phyloP scores from a whole-genome alignment of 2,797 vertebrate genomes.

The Chlorospingus semifuscus region DNA sequence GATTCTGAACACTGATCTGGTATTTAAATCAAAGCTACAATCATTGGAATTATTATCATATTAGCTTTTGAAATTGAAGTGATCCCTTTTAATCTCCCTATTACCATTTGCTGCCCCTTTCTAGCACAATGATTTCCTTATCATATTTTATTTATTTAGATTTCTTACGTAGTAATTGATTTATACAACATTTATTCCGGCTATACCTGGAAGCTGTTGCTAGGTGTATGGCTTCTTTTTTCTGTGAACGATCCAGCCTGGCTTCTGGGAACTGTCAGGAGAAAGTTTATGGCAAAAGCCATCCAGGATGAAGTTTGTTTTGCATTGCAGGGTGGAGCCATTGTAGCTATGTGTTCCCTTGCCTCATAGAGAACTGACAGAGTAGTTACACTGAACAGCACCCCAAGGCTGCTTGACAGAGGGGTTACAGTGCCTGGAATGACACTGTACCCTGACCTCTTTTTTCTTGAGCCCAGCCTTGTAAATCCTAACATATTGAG shows the following conservation, averaged over 20 bases:
- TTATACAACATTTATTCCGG: background rate
- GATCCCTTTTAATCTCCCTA: background rate
- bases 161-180: background rate
- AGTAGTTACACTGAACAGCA: background rate
- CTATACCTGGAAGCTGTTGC: background rate
- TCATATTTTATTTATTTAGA: background rate
- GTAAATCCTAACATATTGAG: background rate
- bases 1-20: background rate
- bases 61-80: background rate
- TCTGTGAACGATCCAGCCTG: background rate
- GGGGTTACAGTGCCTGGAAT: background rate
- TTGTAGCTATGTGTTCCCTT: background rate
- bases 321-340: background rate
- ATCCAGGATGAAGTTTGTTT: background rate
- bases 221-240: background rate
- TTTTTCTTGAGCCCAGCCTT: background rate
- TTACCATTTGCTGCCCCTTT: background rate
- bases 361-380: background rate
- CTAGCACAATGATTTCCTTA: background rate
- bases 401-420: background rate
- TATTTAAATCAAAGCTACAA: background rate
- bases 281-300: background rate
- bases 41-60: background rate
- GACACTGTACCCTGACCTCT: background rate
- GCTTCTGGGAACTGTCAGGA: background rate